Evolutionary conservation across 2,113 vertebrate genomes (phyloP).

Genomic region (Myxocyprinus asiaticus): DNA sequence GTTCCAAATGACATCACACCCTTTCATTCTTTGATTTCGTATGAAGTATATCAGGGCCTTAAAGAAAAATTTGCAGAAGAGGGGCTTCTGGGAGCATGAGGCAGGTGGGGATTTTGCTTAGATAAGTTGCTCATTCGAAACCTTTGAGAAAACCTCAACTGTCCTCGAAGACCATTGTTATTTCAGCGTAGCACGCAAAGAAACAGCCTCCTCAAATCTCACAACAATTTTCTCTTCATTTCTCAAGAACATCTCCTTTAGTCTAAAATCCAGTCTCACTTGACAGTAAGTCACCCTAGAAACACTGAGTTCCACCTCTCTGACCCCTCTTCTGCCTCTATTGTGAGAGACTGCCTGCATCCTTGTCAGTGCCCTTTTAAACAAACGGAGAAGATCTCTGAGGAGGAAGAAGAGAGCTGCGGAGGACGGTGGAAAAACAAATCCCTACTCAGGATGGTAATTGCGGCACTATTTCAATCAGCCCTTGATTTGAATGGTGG

Average conservation of each 20-base stretch:
- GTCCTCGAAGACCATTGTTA: background rate
- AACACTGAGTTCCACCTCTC: constrained; percentile 17
- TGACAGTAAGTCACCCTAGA: constrained; percentile 32
- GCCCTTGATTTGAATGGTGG: constrained; percentile 54
- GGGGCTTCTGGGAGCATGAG: too few species aligned
- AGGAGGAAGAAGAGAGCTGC: constrained; percentile 23
- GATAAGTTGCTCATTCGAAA: background rate
- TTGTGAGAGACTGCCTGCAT: constrained; percentile 12
- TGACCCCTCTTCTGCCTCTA: constrained; percentile 17
- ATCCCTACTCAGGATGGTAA: constrained; percentile 51
- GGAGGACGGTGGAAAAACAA: constrained; percentile 45
- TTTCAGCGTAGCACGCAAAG: background rate
- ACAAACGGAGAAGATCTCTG: constrained; percentile 34
- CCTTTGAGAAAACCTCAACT: background rate
- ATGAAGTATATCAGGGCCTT: too few species aligned
- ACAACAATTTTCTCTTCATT: constrained; percentile 15
- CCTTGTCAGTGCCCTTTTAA: constrained; percentile 47
- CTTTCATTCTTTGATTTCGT: too few species aligned
- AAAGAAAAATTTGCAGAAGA: too few species aligned
- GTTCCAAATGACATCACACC: too few species aligned
- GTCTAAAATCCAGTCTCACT: constrained; percentile 9
- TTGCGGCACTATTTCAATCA: constrained; percentile 60
- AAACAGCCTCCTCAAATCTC: background rate
- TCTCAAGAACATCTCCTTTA: constrained; percentile 17
- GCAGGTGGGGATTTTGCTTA: too few species aligned